phyloP scores from a whole-genome alignment of 2,888 invertebrate genomes.

The Heliconius aoede region DNA sequence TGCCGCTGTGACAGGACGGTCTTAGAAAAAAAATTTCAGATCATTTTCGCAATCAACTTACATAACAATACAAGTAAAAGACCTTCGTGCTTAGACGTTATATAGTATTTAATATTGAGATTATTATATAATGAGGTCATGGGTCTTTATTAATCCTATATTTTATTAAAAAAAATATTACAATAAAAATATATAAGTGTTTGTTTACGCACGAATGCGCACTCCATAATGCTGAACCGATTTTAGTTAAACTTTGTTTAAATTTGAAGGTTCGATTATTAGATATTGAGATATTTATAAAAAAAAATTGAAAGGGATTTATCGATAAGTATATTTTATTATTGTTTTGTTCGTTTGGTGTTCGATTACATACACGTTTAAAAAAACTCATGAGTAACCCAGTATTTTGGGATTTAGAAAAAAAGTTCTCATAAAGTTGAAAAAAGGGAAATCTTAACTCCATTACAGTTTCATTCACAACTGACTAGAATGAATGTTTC shows the following conservation, averaged over 20 bases:
- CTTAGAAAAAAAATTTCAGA: not conserved
- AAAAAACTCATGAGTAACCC: too few species aligned
- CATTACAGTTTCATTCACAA: too few species aligned
- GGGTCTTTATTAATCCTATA: not conserved
- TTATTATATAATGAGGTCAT: slow-evolving; percentile 2
- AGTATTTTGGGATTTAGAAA: too few species aligned
- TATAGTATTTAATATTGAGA: not conserved
- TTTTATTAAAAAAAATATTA: not conserved
- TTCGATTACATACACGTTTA: too few species aligned
- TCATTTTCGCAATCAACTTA: not conserved
- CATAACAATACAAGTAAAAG: not conserved
- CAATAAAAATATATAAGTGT: not conserved
- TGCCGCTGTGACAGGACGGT: not conserved
- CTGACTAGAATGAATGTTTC: too few species aligned
- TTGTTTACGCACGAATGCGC: slow-evolving; percentile 1
- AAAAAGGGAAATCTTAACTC: too few species aligned
- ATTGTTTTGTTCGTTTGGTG: too few species aligned
- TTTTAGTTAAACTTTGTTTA: not conserved
- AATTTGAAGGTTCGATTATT: not conserved
- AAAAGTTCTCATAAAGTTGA: too few species aligned
- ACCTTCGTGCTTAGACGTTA: slow-evolving; percentile 1
- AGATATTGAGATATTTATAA: not conserved
- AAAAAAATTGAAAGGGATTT: too few species aligned
- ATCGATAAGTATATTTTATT: too few species aligned
- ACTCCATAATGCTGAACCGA: not conserved